Evolutionary conservation across 2,888 invertebrate species (phyloP).

Genomic region (Automeris io): DNA sequence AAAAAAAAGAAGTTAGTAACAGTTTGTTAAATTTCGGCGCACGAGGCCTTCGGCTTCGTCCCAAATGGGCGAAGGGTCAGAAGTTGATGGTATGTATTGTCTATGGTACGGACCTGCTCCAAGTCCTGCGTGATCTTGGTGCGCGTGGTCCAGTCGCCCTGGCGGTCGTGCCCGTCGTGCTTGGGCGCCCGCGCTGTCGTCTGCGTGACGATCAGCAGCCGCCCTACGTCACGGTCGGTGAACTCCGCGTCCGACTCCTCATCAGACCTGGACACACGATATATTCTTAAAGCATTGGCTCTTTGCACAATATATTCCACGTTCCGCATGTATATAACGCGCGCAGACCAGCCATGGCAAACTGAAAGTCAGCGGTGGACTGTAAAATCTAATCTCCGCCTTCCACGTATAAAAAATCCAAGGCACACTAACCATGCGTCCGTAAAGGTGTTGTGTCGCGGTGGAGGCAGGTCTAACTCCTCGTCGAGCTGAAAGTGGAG

Average conservation of each 20-base stretch:
- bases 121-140: constrained; percentile 97
- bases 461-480: constrained; percentile 90
- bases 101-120: too few species aligned
- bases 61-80: too few species aligned
- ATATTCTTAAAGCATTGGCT: background rate
- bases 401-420: too few species aligned
- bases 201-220: constrained; percentile 96
- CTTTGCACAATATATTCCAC: too few species aligned
- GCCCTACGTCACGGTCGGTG: constrained; percentile 94
- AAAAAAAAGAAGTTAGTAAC: too few species aligned
- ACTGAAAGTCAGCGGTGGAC: too few species aligned
- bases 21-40: too few species aligned
- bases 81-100: too few species aligned
- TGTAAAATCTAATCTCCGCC: too few species aligned
- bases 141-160: constrained; percentile 90
- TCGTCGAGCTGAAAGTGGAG: constrained; percentile 90
- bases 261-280: constrained; percentile 79
- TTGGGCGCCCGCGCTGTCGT: constrained; percentile 45
- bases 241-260: constrained; percentile 92
- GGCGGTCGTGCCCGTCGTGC: constrained; percentile 84
- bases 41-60: too few species aligned
- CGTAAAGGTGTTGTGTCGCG: constrained; percentile 88
- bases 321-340: too few species aligned
- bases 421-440: constrained; percentile 75
- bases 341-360: too few species aligned